These are phyloP conservation scores for Pteruthius melanotis DNA, from an alignment of 2,113 vertebrate species.

Conservation along the genomic window DNA sequence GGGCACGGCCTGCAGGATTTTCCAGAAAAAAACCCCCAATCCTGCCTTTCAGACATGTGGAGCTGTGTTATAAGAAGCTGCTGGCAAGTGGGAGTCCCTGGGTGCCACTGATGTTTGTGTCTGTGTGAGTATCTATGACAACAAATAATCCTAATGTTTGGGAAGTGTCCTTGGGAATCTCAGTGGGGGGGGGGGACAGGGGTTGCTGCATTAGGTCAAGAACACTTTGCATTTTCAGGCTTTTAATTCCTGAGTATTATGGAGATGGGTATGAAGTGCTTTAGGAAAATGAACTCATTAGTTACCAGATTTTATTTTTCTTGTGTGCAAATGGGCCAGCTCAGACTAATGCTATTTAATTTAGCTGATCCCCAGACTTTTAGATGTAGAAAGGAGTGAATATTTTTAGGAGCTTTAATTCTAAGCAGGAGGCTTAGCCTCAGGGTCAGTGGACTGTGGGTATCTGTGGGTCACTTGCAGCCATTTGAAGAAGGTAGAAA, in stretches of 20 bases:
- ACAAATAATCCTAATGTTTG: background rate
- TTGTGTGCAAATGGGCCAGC: background rate
- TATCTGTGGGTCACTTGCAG: background rate
- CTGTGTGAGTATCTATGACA: conserved; percentile 43
- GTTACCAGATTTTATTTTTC: background rate
- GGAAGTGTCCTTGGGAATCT: conserved; percentile 3
- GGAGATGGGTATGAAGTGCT: background rate
- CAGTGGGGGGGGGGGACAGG: background rate
- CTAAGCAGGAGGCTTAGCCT: background rate
- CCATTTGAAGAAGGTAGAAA: background rate
- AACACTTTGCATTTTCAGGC: background rate
- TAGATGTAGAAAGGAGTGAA: background rate
- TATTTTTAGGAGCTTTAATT: conserved; percentile 24
- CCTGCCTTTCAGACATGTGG: background rate
- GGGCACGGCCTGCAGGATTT: background rate
- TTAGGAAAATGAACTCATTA: conserved; percentile 23
- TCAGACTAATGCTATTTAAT: conserved; percentile 29
- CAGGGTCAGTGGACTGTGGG: background rate
- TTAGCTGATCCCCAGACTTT: conserved; percentile 12
- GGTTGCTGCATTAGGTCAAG: background rate
- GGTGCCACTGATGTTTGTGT: background rate
- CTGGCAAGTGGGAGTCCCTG: background rate
- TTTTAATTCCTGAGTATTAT: conserved; percentile 2
- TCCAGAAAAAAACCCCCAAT: background rate
- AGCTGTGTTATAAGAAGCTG: background rate